Percentiles rank a stretch among this genome's conserved stretches.
Evolutionary conservation across 1,140 invertebrate species (phyloP).

Genomic region (Drosophila leontia): DNA sequence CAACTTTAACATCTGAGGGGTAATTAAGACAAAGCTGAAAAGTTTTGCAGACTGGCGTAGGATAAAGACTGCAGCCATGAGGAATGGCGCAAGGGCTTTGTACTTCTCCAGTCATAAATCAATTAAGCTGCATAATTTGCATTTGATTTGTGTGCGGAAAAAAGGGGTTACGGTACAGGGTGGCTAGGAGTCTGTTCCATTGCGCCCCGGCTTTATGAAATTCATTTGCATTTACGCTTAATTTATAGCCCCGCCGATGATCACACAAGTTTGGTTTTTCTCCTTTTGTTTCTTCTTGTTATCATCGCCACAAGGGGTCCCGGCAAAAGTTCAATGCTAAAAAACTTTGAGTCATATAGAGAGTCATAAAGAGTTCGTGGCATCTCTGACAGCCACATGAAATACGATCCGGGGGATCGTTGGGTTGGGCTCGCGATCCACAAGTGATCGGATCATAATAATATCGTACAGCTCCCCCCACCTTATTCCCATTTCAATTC

Average conservation of each 20-base stretch:
- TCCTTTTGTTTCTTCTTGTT: slow-evolving; percentile 3
- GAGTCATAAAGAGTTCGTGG: slow-evolving; percentile 31
- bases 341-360: slow-evolving; percentile 63
- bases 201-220: slow-evolving; percentile 49
- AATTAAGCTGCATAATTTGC: slow-evolving; percentile 81
- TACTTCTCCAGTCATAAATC: slow-evolving; percentile 65
- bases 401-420: slow-evolving; percentile 53
- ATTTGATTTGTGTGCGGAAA: slow-evolving; percentile 74
- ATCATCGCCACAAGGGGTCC: slow-evolving; percentile 56
- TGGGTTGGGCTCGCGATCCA: slow-evolving; percentile 29
- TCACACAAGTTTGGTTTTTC: slow-evolving; percentile 35
- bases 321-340: slow-evolving; percentile 50
- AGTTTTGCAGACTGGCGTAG: slow-evolving; percentile 64
- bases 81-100: slow-evolving; percentile 57
- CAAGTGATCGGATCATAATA: slow-evolving; percentile 15
- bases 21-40: slow-evolving; percentile 78
- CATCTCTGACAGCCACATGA: slow-evolving; percentile 61
- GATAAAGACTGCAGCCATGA: slow-evolving; percentile 58
- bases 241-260: slow-evolving; percentile 61
- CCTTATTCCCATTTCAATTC: slow-evolving; percentile 34
- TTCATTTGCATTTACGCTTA: slow-evolving; percentile 60
- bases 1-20: slow-evolving; percentile 15
- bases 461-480: slow-evolving; percentile 8
- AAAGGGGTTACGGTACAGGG: slow-evolving; percentile 37
- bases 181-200: slow-evolving; percentile 12